Base-by-base conservation (phyloP, 1,140 invertebrate genomes). In the Amyelois transitella region DNA sequence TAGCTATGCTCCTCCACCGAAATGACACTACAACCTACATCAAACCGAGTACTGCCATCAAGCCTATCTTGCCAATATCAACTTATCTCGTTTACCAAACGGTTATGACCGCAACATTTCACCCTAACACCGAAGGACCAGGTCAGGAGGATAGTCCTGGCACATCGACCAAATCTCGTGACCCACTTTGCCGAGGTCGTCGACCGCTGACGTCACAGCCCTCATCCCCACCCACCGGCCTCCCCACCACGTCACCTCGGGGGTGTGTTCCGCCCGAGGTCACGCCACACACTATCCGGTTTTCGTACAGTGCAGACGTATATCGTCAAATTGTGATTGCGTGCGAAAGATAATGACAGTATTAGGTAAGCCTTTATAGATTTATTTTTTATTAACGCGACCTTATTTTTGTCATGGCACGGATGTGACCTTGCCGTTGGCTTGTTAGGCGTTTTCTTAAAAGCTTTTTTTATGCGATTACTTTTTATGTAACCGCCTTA, bases 181-280 rank as follows among this genome's bases (percentile, higher is more conserved):
- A 84, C 83, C 83, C 63, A 84, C 58, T 80, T 86, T 65, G n/a
- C 66, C 64, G 49, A 75, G 83, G 73, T 82, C 72, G 69, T 64
- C 73, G 81, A 77, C 83, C 77, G 75, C 53, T 84, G 81, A 84
- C 81, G 82, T 86, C 82, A 86, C 80, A 62, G 49, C 65, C 66
- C 55, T 64, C 64, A 60, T 52, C 56, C 69, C 66, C 61, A 48
- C 67, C 8, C 22, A 3, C 8, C 22, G 12, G 12, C 32, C 59
- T 49, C 56, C 58, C 62, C 44, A 51, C 43, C 64, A 63, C 66
- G 67, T 72, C 76, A 73, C 55, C 75, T 59, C 63, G 70, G 75
- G 77, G 71, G 81, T 77, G 75, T 73, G 70, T 70, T 61, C 57
- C 51, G 53, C 58, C 66, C 75, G 77, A 83, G 78, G 78, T 81